A percentile compares a stretch with the other conserved stretches of the same genome.
Evolutionary conservation across 2,113 vertebrate genomes (phyloP).

Genomic region (Dermatemys mawii): DNA sequence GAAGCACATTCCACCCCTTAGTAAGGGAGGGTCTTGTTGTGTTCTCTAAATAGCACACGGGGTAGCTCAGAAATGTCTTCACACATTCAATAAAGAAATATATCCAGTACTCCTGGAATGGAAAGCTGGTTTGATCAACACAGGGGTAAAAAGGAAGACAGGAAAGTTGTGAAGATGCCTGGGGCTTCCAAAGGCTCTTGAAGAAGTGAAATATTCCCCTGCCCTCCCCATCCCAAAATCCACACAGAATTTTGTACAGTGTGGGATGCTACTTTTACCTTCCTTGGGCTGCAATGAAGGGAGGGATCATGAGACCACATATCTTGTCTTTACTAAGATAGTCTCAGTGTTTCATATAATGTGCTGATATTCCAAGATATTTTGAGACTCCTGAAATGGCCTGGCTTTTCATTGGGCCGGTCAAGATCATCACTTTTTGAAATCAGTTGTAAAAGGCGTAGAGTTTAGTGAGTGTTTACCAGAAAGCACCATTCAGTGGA

Average conservation of each 20-base stretch:
- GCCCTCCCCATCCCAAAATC: background rate
- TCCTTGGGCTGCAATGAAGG: fast-evolving
- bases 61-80: background rate
- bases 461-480: background rate
- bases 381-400: background rate
- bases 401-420: background rate
- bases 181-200: background rate
- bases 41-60: background rate
- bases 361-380: background rate
- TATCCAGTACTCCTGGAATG: background rate
- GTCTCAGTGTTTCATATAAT: background rate
- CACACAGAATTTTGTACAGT: fast-evolving
- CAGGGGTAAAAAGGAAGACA: background rate
- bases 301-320: background rate
- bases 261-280: background rate
- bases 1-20: background rate
- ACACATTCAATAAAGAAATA: background rate
- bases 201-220: background rate
- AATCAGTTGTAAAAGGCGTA: background rate
- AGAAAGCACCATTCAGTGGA: background rate
- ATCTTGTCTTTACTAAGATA: background rate
- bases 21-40: background rate
- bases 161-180: background rate
- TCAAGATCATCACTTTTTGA: background rate
- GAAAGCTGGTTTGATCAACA: background rate